Conservation (phyloP, 2,888 invertebrate species). For the Spodoptera littoralis region DNA sequence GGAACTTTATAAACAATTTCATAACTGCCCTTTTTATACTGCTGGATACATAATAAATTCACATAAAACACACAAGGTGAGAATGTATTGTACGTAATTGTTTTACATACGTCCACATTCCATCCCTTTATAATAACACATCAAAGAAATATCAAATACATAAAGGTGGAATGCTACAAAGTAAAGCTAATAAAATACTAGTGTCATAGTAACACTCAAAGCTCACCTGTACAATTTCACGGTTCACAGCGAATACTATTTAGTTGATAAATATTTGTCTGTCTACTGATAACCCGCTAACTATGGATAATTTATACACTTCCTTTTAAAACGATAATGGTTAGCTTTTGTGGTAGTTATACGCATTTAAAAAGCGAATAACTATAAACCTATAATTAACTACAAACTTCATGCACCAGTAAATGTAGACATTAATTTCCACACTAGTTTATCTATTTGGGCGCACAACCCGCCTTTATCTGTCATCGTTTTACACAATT, state of each 20-base stretch:
- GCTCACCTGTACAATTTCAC: constrained; percentile 74
- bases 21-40: no score
- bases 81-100: no score
- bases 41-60: no score
- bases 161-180: constrained; percentile 32
- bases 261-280: constrained; percentile 81
- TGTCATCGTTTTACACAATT: constrained; percentile 83
- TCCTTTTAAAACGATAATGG: constrained; percentile 86
- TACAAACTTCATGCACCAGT: constrained; percentile 89
- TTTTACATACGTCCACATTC: no score
- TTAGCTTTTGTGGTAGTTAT: constrained; percentile 85
- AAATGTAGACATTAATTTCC: constrained; percentile 89
- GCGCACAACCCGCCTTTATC: constrained; percentile 88
- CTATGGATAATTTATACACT: constrained; percentile 82
- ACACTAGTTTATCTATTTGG: constrained; percentile 89
- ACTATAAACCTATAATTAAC: constrained; percentile 88
- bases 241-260: constrained; percentile 73
- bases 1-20: no score
- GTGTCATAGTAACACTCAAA: constrained; percentile 55
- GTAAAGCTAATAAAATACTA: constrained; percentile 47
- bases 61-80: no score
- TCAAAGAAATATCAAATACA: constrained; percentile 7
- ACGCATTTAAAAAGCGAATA: constrained; percentile 84
- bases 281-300: constrained; percentile 77
- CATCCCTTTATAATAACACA: constrained; percentile 1